A percentile compares a stretch with the other conserved stretches of the same genome.
Evolutionary conservation across 2,797 vertebrate species (phyloP).

Genomic region (Lerista edwardsae): DNA sequence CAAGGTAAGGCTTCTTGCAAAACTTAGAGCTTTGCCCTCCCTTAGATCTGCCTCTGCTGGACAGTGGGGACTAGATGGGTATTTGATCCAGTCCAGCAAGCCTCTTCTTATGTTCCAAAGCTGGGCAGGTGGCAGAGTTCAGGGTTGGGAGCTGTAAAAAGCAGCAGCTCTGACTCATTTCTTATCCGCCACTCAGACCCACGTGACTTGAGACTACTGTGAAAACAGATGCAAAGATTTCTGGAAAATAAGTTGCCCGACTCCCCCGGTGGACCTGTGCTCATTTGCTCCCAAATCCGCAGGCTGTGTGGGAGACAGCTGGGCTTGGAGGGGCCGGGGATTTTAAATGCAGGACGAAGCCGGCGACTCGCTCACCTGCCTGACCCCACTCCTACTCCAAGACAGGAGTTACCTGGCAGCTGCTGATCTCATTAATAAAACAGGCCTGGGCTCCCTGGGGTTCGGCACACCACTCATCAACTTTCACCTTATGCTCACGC

Average conservation of each 20-base stretch:
- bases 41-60: no score
- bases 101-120: neutral
- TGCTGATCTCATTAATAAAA: constrained; percentile 33
- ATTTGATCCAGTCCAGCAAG: neutral
- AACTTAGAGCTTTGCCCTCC: no score
- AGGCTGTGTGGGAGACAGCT: neutral
- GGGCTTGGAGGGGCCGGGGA: no score
- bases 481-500: neutral
- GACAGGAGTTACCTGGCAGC: neutral
- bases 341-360: neutral
- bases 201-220: neutral
- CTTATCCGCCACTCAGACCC: no score
- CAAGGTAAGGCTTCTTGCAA: no score
- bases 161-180: neutral
- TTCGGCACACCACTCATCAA: neutral
- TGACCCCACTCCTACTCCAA: constrained; percentile 13
- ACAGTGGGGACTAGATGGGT: no score
- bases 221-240: neutral
- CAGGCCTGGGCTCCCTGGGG: constrained; percentile 5
- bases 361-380: neutral
- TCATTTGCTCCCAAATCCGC: constrained; percentile 1
- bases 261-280: neutral
- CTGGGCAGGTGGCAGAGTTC: neutral
- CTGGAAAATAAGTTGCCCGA: neutral
- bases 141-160: no score